phyloP scores from a whole-genome alignment of 92 coral and sea anemone genomes.

The Plumapathes pennacea region DNA sequence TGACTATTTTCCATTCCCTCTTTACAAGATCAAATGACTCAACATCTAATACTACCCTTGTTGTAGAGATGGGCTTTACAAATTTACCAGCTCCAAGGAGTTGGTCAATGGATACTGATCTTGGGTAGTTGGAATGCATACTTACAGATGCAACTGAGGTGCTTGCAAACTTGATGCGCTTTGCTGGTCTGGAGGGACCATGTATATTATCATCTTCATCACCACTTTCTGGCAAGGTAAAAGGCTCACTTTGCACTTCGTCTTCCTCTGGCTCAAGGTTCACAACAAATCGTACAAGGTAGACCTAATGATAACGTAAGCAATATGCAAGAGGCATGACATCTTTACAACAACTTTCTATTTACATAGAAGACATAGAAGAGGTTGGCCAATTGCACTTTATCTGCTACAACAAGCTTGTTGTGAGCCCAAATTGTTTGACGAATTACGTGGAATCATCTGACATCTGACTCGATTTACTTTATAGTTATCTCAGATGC shows the following conservation, averaged over 20 bases:
- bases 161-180: constrained; percentile 57
- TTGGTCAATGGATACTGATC: constrained; percentile 67
- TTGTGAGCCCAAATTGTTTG: no score
- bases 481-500: no score
- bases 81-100: constrained; percentile 58
- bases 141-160: constrained; percentile 35
- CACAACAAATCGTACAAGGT: constrained; percentile 53
- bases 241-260: constrained; percentile 40
- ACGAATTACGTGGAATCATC: no score
- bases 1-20: constrained; percentile 46
- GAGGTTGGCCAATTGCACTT: no score
- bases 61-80: constrained; percentile 61
- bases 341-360: no score
- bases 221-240: constrained; percentile 24
- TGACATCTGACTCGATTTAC: no score
- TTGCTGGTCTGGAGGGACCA: constrained; percentile 18
- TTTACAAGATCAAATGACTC: constrained; percentile 55
- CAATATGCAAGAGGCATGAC: no score
- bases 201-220: constrained; percentile 14
- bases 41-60: constrained; percentile 39
- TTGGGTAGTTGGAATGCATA: constrained; percentile 43
- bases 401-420: no score
- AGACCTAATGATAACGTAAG: constrained; percentile 59
- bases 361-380: no score
- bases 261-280: constrained; percentile 41